Conservation (phyloP, 2,113 vertebrate species). For the Brachirus orientalis region DNA sequence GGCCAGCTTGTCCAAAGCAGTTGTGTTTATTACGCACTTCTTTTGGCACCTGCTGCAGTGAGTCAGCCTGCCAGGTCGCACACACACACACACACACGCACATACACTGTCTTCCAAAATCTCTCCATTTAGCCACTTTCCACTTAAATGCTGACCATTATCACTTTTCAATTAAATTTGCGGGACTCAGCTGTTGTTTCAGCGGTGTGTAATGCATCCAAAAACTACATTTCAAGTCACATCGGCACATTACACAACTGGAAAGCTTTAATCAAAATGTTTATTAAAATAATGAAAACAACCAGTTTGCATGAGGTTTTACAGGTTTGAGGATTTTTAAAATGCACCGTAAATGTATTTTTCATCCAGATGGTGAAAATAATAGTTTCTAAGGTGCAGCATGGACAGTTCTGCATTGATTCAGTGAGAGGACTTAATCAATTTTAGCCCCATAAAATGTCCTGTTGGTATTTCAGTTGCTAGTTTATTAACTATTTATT, state of each 20-base stretch:
- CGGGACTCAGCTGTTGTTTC: slow-evolving; percentile 46
- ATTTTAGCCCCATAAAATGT: too few relatives aligned
- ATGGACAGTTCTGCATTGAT: too few relatives aligned
- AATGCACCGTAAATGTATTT: too few relatives aligned
- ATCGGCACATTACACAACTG: slow-evolving; percentile 1
- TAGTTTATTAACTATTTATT: too few relatives aligned
- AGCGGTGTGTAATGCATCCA: not conserved
- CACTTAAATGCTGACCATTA: slow-evolving; percentile 53
- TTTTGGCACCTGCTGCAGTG: slow-evolving; percentile 74
- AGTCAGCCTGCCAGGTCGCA: slow-evolving; percentile 60
- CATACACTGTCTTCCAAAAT: slow-evolving; percentile 37
- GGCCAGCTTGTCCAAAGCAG: slow-evolving; percentile 81
- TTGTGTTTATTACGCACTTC: slow-evolving; percentile 80
- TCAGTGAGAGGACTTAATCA: too few relatives aligned
- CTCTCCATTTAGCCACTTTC: slow-evolving; percentile 56
- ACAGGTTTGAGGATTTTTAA: not conserved
- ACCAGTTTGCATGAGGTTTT: not conserved
- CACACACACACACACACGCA: slow-evolving; percentile 33
- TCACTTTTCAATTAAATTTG: slow-evolving; percentile 57
- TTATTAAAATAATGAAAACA: too few relatives aligned
- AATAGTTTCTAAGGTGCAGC: too few relatives aligned
- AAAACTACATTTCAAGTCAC: not conserved
- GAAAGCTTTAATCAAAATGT: not conserved
- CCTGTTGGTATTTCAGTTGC: too few relatives aligned
- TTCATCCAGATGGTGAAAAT: too few relatives aligned